These are phyloP conservation scores for Tangara arthus DNA, from an alignment of 2,797 vertebrate genomes.

Conservation along the genomic window DNA sequence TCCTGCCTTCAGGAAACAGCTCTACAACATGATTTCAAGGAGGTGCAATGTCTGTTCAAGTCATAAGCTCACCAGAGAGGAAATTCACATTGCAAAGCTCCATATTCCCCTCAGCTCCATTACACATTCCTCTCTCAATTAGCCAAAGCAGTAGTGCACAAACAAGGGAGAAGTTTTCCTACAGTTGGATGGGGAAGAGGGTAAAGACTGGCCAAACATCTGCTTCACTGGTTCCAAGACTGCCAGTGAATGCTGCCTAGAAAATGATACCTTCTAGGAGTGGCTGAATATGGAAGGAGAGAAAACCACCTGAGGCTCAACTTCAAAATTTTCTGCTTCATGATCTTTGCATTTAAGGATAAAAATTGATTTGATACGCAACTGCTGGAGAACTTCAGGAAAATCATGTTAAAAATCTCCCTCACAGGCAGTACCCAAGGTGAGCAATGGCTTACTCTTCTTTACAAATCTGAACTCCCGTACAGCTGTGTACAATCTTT, in stretches of 20 bases:
- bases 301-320: constrained; percentile 21
- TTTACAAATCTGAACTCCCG: background rate
- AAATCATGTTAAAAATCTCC: background rate
- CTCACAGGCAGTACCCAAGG: background rate
- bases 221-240: background rate
- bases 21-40: background rate
- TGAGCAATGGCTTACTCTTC: background rate
- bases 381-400: background rate
- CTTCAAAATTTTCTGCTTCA: constrained; percentile 36
- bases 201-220: background rate
- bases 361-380: constrained; percentile 35
- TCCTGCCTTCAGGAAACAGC: background rate
- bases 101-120: background rate
- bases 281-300: background rate
- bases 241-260: background rate
- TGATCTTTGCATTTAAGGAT: constrained; percentile 24
- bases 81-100: background rate
- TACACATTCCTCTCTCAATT: background rate
- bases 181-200: background rate
- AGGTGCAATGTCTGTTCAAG: background rate
- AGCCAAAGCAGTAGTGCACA: background rate
- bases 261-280: background rate
- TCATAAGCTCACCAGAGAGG: background rate
- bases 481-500: background rate
- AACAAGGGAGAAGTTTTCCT: background rate